Evolutionary conservation across 2,113 vertebrate species (phyloP).

Genomic region (Falco punctatus): DNA sequence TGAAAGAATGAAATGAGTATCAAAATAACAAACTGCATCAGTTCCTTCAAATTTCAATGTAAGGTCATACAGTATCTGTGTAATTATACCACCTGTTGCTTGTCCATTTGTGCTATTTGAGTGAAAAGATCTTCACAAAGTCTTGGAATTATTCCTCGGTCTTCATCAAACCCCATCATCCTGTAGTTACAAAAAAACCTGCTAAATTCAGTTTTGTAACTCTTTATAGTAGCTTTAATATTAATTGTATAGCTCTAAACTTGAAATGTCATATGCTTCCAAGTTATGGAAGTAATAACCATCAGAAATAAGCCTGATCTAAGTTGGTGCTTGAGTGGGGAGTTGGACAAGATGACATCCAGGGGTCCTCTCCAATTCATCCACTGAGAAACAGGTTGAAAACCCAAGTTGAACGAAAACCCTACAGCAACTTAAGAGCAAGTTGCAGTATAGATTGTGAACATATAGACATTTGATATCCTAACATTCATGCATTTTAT

Average conservation of each 20-base stretch:
- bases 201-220: neutral
- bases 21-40: neutral
- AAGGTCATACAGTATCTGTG: neutral
- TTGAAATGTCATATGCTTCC: neutral
- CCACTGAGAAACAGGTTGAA: neutral
- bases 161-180: conserved; percentile 96
- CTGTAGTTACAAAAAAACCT: conserved; percentile 63
- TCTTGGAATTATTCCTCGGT: conserved; percentile 89
- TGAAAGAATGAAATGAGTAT: neutral
- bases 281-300: neutral
- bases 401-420: neutral
- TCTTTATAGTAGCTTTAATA: neutral
- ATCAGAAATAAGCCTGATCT: neutral
- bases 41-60: neutral
- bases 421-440: neutral
- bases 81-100: conserved; percentile 76
- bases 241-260: neutral
- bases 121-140: conserved; percentile 92
- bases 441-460: neutral
- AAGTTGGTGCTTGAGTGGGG: neutral
- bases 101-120: conserved; percentile 75
- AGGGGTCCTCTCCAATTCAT: neutral
- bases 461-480: neutral
- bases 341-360: neutral
- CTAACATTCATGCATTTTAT: neutral